Evolutionary conservation across 2,797 vertebrate species (phyloP), one percentile per base, ranked within the genome.

Genomic region (Erethizon dorsatum): DNA sequence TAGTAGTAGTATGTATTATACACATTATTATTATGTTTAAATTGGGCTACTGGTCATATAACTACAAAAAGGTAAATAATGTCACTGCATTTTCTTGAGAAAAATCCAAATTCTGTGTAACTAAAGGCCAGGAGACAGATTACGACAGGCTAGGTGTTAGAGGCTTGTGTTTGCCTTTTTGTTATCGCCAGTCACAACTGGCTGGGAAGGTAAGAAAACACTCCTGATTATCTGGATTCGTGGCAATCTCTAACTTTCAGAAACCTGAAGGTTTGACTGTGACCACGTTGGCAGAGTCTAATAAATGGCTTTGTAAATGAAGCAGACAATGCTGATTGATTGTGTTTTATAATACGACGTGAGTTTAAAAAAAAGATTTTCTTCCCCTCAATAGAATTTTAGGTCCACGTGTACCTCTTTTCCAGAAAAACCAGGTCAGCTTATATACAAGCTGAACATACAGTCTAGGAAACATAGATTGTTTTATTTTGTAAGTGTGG

Each of bases 221-320:
- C 14, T 61, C 80, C 94, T 88, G 93, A 97, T 98, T 97, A 97
- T 97, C 97, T 97, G 97, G 92, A 90, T 96, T 93, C 45, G 6
- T 63, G 91, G 96, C 92, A 98, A 97, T 97, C 96, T 97, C 96
- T 95, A 71, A 95, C 93, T 94, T 97, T 90, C 90, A 96, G 95
- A 96, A 96, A 95, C 96, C 57, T 95, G 88, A 83, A 97, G 97
- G 90, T 78, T 95, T 95, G 85, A 97, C 95, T 95, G 93, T 80
- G 90, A 65, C 83, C 80, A 59, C 61, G 93, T 96, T 96, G 95
- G 93, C 97, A 97, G 88, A 20, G 17, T 31, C 88, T 97, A 97
- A 98, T 93, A 97, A 98, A 98, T 98, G 95, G 78, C 97, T 98
- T 94, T 96, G 97, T 91, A 97, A 98, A 98, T 97, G 96, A 94